These are phyloP conservation scores for Muschampia plurimacula DNA, from an alignment of 2,888 invertebrate genomes.

Conservation along the genomic window DNA sequence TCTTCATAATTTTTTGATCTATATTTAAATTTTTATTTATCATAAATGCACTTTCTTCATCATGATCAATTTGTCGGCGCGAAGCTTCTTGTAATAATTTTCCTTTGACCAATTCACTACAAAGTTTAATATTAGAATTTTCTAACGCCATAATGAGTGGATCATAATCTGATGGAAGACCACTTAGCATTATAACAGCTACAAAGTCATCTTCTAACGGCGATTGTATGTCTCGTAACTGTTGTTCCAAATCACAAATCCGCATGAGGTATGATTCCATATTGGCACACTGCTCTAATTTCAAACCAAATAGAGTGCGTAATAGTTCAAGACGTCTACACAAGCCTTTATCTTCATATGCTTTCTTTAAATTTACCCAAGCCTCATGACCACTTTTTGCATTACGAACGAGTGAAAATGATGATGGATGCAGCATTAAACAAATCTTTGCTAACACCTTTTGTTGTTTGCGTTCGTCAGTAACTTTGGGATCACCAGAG, in stretches of 20 bases:
- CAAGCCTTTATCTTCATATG: neutral
- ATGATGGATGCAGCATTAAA: constrained; percentile 2
- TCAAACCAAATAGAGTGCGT: neutral
- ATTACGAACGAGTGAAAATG: neutral
- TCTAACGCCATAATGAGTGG: constrained; percentile 46
- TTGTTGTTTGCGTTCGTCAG: neutral
- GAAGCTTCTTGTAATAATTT: constrained; percentile 42
- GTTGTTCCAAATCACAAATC: constrained; percentile 28
- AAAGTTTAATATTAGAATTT: constrained; percentile 44
- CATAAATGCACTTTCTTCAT: constrained; percentile 8
- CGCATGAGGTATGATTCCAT: constrained; percentile 2
- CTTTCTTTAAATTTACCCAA: neutral
- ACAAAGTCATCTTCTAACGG: constrained; percentile 46
- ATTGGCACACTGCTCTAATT: neutral
- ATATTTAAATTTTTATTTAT: constrained; percentile 9
- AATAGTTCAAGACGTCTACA: constrained; percentile 1
- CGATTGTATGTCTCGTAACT: constrained; percentile 43
- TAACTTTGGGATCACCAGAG: neutral
- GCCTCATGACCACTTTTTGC: constrained; percentile 1
- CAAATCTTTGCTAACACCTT: constrained; percentile 7
- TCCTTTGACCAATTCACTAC: constrained; percentile 39
- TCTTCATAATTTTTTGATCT: neutral
- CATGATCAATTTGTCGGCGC: constrained; percentile 33
- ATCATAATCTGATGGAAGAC: constrained; percentile 43
- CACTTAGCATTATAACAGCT: constrained; percentile 43